phyloP scores from a whole-genome alignment of 2,888 invertebrate species.

The Drosophila mettleri region DNA sequence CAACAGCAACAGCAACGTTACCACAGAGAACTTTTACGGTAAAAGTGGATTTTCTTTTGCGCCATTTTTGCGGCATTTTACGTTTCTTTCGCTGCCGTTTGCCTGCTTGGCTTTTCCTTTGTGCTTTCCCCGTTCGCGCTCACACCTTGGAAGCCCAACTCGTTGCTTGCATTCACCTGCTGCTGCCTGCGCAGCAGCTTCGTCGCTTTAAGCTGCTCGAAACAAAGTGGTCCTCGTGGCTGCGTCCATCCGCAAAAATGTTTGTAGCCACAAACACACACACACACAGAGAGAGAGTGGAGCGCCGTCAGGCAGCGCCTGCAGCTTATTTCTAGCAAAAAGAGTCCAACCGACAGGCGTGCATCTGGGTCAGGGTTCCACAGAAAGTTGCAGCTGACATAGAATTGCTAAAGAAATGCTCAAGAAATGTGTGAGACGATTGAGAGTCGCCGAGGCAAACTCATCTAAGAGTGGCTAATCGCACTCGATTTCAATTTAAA shows the following conservation, averaged over 20 bases:
- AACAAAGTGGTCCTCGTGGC: constrained; percentile 73
- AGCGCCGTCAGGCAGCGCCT: constrained; percentile 43
- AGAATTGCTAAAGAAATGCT: constrained; percentile 34
- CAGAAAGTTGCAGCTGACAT: constrained; percentile 57
- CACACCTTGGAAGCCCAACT: constrained; percentile 60
- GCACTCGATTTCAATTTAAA: constrained; percentile 25
- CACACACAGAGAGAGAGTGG: constrained; percentile 8
- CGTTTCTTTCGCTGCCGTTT: constrained; percentile 64
- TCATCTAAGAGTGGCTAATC: constrained; percentile 31
- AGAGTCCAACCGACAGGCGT: constrained; percentile 14
- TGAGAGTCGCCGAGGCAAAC: constrained; percentile 21
- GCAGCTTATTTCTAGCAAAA: constrained; percentile 60
- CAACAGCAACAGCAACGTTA: constrained; percentile 29
- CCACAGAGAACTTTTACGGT: constrained; percentile 65
- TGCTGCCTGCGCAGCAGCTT: neutral
- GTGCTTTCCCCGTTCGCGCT: constrained; percentile 48
- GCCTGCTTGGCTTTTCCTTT: constrained; percentile 64
- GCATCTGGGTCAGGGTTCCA: constrained; percentile 74
- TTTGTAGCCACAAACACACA: constrained; percentile 53
- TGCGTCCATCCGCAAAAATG: constrained; percentile 78
- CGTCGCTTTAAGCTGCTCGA: constrained; percentile 32
- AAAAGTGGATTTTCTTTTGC: constrained; percentile 78
- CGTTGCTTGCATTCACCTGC: constrained; percentile 19
- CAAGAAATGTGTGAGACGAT: constrained; percentile 21
- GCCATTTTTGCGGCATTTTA: constrained; percentile 75